These are phyloP conservation scores for Globia sparganii DNA, from an alignment of 2,888 invertebrate genomes.

Conservation along the genomic window DNA sequence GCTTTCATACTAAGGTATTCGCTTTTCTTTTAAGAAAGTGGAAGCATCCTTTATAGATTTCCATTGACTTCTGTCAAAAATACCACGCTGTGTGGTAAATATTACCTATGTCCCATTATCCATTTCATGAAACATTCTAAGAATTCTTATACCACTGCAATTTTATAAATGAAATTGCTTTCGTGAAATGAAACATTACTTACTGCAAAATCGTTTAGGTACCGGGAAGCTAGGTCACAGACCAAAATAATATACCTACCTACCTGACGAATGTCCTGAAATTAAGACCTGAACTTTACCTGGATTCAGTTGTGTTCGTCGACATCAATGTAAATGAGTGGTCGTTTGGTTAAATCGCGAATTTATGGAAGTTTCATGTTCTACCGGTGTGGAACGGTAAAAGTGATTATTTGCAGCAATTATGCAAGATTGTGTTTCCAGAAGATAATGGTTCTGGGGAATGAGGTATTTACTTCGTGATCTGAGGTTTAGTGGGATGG, in stretches of 20 bases:
- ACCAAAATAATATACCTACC: constrained; percentile 30
- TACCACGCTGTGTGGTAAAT: neutral
- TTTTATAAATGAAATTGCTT: constrained; percentile 40
- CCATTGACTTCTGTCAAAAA: neutral
- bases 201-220: constrained; percentile 34
- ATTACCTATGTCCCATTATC: neutral
- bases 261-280: constrained; percentile 34
- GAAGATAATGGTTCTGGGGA: constrained; percentile 31
- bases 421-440: constrained; percentile 28
- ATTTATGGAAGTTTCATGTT: constrained; percentile 61
- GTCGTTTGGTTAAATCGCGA: constrained; percentile 47
- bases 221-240: constrained; percentile 25
- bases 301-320: constrained; percentile 41
- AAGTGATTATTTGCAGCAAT: constrained; percentile 51
- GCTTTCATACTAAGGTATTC: neutral
- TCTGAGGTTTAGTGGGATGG: neutral
- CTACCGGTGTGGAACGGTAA: constrained; percentile 11
- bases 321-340: constrained; percentile 38
- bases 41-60: neutral
- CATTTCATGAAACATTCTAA: constrained; percentile 9
- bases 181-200: constrained; percentile 40
- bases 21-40: neutral
- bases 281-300: constrained; percentile 33
- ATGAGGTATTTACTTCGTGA: constrained; percentile 10
- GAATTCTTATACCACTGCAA: constrained; percentile 16